Evolutionary conservation across 2,113 vertebrate genomes (phyloP).

Genomic region (Arvicanthis niloticus): DNA sequence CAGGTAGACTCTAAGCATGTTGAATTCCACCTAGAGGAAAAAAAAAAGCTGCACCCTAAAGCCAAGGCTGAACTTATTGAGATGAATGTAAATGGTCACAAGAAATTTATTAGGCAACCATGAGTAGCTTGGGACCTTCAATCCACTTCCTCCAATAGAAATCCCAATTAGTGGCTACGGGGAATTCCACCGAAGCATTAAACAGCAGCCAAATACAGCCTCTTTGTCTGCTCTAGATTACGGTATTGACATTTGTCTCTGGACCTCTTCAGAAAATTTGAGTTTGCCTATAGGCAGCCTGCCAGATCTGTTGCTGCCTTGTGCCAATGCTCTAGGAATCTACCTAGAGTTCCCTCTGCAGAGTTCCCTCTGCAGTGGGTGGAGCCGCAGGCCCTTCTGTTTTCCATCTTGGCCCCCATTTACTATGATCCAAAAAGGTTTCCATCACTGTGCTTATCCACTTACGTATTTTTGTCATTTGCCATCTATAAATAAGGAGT

Average conservation of each 20-base stretch:
- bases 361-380: background rate
- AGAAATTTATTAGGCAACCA: background rate
- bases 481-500: background rate
- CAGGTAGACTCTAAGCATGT: background rate
- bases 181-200: background rate
- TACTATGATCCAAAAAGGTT: background rate
- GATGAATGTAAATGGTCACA: background rate
- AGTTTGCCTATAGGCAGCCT: background rate
- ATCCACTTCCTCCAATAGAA: background rate
- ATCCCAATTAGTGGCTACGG: constrained; percentile 13
- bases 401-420: background rate
- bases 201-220: background rate
- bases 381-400: background rate
- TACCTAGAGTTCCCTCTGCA: background rate
- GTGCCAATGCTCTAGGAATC: background rate
- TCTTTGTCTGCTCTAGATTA: background rate
- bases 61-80: background rate
- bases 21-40: background rate
- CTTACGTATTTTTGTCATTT: background rate
- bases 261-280: constrained; percentile 28
- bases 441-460: background rate
- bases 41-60: background rate
- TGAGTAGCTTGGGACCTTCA: background rate
- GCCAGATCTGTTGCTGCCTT: background rate
- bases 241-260: constrained; percentile 1